Conservation (phyloP, 1,140 invertebrate genomes). For the Rhagoletis zephyria region DNA sequence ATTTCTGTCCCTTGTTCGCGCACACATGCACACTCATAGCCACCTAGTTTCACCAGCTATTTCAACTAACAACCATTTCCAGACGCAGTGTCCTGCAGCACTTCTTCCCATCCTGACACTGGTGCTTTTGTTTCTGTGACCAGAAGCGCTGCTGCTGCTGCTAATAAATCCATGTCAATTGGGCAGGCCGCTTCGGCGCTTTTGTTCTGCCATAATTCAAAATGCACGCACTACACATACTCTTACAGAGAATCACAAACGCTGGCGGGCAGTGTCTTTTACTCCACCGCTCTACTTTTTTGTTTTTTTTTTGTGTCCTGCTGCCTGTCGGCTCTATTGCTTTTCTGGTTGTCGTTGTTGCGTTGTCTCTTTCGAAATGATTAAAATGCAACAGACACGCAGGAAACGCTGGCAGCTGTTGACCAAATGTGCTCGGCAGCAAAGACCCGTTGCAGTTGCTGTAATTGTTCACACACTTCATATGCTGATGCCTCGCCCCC, state of each 20-base stretch:
- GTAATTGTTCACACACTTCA: slow-evolving; percentile 38
- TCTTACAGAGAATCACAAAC: too few species aligned
- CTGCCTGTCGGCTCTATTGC: background rate
- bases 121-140: background rate
- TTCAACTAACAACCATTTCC: background rate
- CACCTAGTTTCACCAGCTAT: background rate
- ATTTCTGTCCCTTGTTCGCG: background rate
- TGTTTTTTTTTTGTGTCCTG: too few species aligned
- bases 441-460: background rate
- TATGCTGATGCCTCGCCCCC: background rate
- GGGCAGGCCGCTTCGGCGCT: background rate
- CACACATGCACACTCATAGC: background rate
- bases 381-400: slow-evolving; percentile 45
- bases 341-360: background rate
- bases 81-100: background rate
- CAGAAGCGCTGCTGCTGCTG: background rate
- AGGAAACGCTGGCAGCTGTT: slow-evolving; percentile 39
- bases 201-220: slow-evolving; percentile 39
- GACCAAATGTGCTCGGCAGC: background rate
- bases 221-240: background rate
- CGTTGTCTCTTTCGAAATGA: background rate
- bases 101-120: background rate
- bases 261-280: too few species aligned
- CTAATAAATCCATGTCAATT: slow-evolving; percentile 51
- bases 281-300: too few species aligned